Evolutionary conservation across 2,888 invertebrate genomes (phyloP).

Genomic region (Galeopsomyia nigrocyanea): DNA sequence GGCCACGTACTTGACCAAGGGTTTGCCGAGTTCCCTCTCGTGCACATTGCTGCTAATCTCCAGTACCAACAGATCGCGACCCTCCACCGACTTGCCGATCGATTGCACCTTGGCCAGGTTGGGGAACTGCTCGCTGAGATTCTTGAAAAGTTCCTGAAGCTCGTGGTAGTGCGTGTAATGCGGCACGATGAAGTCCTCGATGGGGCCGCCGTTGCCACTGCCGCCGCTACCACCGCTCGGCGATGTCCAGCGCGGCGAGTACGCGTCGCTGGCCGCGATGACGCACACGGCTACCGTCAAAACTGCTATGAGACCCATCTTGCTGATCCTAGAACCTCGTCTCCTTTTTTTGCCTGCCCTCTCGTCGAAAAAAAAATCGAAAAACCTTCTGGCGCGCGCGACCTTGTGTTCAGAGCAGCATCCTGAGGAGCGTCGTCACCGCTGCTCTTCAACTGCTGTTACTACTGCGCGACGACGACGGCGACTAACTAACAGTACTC

Average conservation of each 20-base stretch:
- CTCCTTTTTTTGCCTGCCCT: background rate
- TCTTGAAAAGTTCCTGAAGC: conserved; percentile 75
- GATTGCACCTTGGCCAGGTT: conserved; percentile 78
- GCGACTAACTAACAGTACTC: conserved; percentile 15
- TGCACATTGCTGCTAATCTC: conserved; percentile 83
- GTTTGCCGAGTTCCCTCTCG: conserved; percentile 76
- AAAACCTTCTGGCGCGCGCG: background rate
- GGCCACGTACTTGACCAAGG: conserved; percentile 94
- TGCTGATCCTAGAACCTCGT: background rate
- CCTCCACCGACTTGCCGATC: conserved; percentile 88
- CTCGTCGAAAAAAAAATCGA: background rate
- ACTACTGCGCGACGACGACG: conserved; percentile 23
- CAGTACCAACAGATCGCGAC: conserved; percentile 84
- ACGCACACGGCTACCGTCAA: conserved; percentile 13
- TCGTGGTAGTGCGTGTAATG: conserved; percentile 80
- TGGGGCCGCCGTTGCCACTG: conserved; percentile 8
- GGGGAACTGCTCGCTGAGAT: conserved; percentile 77
- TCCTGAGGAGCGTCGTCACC: background rate
- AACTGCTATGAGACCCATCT: conserved; percentile 34
- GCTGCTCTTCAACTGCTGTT: background rate
- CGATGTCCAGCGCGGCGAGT: conserved; percentile 40
- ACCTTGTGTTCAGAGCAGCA: conserved; percentile 12
- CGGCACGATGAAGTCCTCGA: conserved; percentile 59
- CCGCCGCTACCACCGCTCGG: background rate
- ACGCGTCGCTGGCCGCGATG: conserved; percentile 23